Evolutionary conservation across 1,140 invertebrate species (phyloP).

Genomic region (Ptiloglossa arizonensis): DNA sequence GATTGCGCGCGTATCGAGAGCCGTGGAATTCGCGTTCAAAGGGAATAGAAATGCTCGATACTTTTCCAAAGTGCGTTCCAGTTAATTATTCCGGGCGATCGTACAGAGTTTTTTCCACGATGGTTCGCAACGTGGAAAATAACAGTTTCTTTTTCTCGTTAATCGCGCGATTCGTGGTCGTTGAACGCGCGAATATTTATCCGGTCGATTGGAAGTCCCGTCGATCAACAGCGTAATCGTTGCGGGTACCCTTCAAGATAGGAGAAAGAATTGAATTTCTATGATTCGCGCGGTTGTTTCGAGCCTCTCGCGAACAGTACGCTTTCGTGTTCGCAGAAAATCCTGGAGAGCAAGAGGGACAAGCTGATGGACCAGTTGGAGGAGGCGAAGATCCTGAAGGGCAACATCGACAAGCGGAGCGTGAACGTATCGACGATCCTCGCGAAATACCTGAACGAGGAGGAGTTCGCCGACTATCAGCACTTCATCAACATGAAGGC

Average conservation of each 20-base stretch:
- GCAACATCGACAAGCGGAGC: constrained; percentile 91
- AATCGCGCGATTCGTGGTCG: constrained; percentile 20
- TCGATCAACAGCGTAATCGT: too few relatives aligned
- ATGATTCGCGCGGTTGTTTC: not conserved
- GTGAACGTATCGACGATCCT: constrained; percentile 89
- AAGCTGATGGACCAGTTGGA: constrained; percentile 90
- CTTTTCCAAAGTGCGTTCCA: too few relatives aligned
- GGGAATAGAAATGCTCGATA: too few relatives aligned
- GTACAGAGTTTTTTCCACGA: too few relatives aligned
- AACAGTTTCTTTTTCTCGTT: too few relatives aligned
- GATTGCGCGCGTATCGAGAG: too few relatives aligned
- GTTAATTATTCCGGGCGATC: too few relatives aligned
- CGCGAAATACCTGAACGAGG: constrained; percentile 88
- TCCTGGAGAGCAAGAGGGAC: constrained; percentile 89
- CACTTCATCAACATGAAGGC: constrained; percentile 96
- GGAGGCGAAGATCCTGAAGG: constrained; percentile 92
- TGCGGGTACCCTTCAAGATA: too few relatives aligned
- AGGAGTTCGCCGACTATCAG: constrained; percentile 92
- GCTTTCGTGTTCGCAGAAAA: constrained; percentile 84
- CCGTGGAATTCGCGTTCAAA: too few relatives aligned
- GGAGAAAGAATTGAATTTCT: too few relatives aligned
- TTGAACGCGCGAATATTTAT: not conserved
- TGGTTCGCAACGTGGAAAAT: too few relatives aligned
- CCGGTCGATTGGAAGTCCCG: not conserved
- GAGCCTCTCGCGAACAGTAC: not conserved